A percentile compares a stretch with the other conserved stretches of the same genome.
Conservation (phyloP, 1,140 invertebrate species). For the Drosophila watanabei region DNA sequence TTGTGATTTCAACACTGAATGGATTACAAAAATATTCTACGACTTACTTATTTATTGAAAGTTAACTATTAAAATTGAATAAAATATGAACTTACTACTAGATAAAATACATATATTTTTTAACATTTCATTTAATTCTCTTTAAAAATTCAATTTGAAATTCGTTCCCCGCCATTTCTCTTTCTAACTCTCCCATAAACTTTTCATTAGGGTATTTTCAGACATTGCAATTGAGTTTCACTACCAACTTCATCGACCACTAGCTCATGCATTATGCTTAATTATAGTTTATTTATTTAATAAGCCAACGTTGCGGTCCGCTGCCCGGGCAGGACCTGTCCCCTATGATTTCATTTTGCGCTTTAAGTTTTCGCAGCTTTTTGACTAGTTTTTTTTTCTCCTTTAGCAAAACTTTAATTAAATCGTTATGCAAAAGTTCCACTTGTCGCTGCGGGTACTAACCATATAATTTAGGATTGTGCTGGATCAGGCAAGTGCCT, state of each 20-base stretch:
- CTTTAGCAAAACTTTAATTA: conserved; percentile 69
- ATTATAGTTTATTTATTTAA: conserved; percentile 78
- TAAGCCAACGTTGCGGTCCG: conserved; percentile 49
- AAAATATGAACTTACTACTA: background rate
- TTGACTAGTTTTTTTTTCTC: conserved; percentile 35
- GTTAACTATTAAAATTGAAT: no score
- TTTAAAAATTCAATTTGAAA: background rate
- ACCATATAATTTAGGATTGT: conserved; percentile 71
- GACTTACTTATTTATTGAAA: background rate
- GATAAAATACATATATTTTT: background rate
- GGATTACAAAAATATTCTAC: background rate
- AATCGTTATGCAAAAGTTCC: conserved; percentile 79
- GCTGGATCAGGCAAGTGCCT: conserved; percentile 71
- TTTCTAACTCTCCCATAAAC: background rate
- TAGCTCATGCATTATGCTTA: conserved; percentile 43
- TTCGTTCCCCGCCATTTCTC: background rate
- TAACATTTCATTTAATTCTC: background rate
- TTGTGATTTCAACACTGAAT: conserved; percentile 18
- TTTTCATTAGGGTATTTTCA: conserved; percentile 14
- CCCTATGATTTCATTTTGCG: conserved; percentile 60
- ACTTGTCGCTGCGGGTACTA: conserved; percentile 62
- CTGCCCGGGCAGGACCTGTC: conserved; percentile 7
- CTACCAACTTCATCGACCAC: conserved; percentile 26
- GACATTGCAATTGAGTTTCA: conserved; percentile 21
- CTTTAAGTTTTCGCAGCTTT: conserved; percentile 73